Conservation (phyloP, 2,888 invertebrate genomes). For the Ornithoptera priamus region DNA sequence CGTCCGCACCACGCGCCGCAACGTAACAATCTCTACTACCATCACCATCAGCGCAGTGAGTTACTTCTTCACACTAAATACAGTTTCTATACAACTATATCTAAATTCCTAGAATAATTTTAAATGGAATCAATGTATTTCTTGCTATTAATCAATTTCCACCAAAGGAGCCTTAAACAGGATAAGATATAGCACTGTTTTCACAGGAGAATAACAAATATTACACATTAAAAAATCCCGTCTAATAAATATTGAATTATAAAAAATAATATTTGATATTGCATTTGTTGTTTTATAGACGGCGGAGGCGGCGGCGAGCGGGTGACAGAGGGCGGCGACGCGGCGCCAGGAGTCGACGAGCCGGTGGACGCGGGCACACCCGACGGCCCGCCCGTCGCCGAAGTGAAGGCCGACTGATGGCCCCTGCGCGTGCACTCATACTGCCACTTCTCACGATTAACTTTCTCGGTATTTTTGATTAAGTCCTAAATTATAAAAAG, state of each 20-base stretch:
- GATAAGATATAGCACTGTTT: no score
- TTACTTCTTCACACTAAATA: conserved; percentile 30
- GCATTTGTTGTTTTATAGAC: conserved; percentile 28
- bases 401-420: conserved; percentile 59
- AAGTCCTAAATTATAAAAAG: conserved; percentile 77
- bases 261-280: neutral
- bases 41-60: conserved; percentile 75
- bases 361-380: conserved; percentile 46
- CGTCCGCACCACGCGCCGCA: conserved; percentile 52
- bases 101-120: no score
- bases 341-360: conserved; percentile 45
- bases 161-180: no score
- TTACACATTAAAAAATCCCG: no score
- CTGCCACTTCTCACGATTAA: conserved; percentile 41
- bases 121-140: no score
- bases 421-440: conserved; percentile 7
- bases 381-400: conserved; percentile 50
- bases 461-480: conserved; percentile 71
- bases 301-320: conserved; percentile 53
- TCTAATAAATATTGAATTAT: no score
- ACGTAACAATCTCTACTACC: conserved; percentile 66
- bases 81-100: no score
- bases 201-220: no score
- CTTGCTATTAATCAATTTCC: no score
- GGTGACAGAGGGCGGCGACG: conserved; percentile 49